phyloP scores from a whole-genome alignment of 2,888 invertebrate species.

The Heliconius sara region DNA sequence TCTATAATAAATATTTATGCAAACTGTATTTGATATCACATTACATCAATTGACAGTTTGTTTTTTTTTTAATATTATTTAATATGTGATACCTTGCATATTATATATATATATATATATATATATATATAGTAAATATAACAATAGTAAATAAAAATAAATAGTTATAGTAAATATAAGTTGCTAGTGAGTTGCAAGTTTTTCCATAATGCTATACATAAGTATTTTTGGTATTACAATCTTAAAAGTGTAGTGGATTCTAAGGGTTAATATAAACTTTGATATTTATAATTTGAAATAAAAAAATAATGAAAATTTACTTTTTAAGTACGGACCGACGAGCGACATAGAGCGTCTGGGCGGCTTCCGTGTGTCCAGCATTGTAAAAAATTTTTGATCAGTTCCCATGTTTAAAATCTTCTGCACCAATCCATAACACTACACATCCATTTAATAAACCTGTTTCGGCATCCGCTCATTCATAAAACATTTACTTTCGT shows the following conservation, averaged over 20 bases:
- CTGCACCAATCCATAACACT: slow-evolving; percentile 72
- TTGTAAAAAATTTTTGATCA: slow-evolving; percentile 63
- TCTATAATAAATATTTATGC: too few species aligned
- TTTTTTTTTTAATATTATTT: neutral
- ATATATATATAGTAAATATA: neutral
- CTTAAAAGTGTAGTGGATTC: neutral
- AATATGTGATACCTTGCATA: neutral
- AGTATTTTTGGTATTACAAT: too few species aligned
- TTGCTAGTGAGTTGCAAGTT: too few species aligned
- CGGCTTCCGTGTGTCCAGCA: slow-evolving; percentile 77
- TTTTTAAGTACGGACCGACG: slow-evolving; percentile 67
- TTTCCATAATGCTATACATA: too few species aligned
- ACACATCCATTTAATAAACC: slow-evolving; percentile 75
- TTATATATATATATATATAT: neutral
- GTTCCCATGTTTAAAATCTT: slow-evolving; percentile 64
- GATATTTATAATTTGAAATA: neutral
- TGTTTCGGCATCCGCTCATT: slow-evolving; percentile 69
- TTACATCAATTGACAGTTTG: neutral
- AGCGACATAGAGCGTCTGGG: slow-evolving; percentile 76
- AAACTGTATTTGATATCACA: too few species aligned
- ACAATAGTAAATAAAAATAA: too few species aligned
- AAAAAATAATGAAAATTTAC: slow-evolving; percentile 17
- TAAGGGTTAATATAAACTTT: neutral
- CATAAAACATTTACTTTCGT: slow-evolving; percentile 74
- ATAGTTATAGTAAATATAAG: too few species aligned